Conservation (phyloP, 2,113 vertebrate species). For the Scatophagus argus region DNA sequence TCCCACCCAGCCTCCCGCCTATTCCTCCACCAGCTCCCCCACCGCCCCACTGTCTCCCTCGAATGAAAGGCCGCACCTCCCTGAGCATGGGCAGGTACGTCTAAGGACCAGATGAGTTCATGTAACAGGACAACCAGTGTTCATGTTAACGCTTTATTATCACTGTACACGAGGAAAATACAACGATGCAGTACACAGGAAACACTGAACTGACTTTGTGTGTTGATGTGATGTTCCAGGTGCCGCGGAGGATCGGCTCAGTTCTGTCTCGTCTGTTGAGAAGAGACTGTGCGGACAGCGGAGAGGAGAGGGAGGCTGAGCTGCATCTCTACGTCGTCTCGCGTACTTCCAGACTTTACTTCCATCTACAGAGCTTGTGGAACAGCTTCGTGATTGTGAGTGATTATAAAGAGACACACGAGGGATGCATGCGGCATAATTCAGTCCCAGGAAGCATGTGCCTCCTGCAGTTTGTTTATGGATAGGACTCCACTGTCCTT, state of each 20-base stretch:
- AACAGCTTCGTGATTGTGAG: conserved; percentile 83
- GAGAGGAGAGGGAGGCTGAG: conserved; percentile 67
- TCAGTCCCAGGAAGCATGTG: too few species aligned
- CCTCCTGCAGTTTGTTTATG: too few species aligned
- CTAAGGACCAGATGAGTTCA: too few species aligned
- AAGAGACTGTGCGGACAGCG: neutral
- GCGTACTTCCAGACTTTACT: conserved; percentile 75
- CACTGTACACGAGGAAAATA: too few species aligned
- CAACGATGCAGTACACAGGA: too few species aligned
- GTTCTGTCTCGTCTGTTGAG: conserved; percentile 61
- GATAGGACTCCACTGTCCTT: too few species aligned
- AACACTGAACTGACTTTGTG: too few species aligned
- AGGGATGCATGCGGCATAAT: too few species aligned
- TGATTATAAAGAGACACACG: neutral
- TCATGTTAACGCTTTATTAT: too few species aligned
- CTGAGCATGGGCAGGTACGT: conserved; percentile 36
- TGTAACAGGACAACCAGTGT: too few species aligned
- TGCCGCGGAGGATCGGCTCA: conserved; percentile 13
- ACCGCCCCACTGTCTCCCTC: neutral
- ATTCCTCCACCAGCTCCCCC: conserved; percentile 9
- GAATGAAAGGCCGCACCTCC: neutral
- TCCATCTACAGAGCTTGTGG: conserved; percentile 82
- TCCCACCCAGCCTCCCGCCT: conserved; percentile 17
- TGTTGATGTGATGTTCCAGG: conserved; percentile 15
- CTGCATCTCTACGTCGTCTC: conserved; percentile 83